Evolutionary conservation across 2,888 invertebrate genomes (phyloP).

Genomic region (Clusia tigrina): DNA sequence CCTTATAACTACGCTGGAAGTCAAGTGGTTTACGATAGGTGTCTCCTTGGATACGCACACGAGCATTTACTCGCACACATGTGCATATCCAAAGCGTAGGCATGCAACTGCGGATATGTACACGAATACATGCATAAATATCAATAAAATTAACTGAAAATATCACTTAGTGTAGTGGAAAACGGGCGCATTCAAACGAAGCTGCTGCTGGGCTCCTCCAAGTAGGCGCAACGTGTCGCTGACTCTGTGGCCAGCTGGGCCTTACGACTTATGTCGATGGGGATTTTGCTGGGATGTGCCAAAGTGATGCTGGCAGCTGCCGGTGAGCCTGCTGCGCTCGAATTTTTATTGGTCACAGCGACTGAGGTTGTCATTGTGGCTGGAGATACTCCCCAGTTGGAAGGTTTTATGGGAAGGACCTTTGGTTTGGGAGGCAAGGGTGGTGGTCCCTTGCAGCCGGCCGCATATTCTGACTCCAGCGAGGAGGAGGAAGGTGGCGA

Average conservation of each 20-base stretch:
- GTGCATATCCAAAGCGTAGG: not conserved
- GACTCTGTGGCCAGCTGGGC: slow-evolving; percentile 47
- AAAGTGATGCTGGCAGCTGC: slow-evolving; percentile 28
- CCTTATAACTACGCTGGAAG: slow-evolving; percentile 1
- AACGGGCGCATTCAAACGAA: slow-evolving; percentile 67
- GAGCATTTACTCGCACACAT: not conserved
- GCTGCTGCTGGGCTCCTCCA: slow-evolving; percentile 73
- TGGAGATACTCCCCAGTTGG: slow-evolving; percentile 66
- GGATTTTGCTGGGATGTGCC: slow-evolving; percentile 42
- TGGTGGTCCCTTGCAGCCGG: slow-evolving; percentile 67
- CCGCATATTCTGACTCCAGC: slow-evolving; percentile 27
- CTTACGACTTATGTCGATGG: slow-evolving; percentile 50
- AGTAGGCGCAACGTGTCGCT: slow-evolving; percentile 65
- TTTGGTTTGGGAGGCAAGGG: slow-evolving; percentile 81
- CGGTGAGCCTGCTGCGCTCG: slow-evolving; percentile 11
- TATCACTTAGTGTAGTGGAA: slow-evolving; percentile 6
- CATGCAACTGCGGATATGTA: not conserved
- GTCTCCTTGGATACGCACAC: no score
- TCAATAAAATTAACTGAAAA: not conserved
- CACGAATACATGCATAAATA: not conserved
- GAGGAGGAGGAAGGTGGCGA: not conserved
- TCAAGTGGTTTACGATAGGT: slow-evolving; percentile 1
- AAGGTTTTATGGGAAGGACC: slow-evolving; percentile 72
- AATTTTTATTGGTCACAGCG: slow-evolving; percentile 32
- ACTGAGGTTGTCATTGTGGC: slow-evolving; percentile 14